Percentiles rank a stretch among this genome's conserved stretches.
Conservation (phyloP, 2,888 invertebrate genomes). For the Diarsia mendica region DNA sequence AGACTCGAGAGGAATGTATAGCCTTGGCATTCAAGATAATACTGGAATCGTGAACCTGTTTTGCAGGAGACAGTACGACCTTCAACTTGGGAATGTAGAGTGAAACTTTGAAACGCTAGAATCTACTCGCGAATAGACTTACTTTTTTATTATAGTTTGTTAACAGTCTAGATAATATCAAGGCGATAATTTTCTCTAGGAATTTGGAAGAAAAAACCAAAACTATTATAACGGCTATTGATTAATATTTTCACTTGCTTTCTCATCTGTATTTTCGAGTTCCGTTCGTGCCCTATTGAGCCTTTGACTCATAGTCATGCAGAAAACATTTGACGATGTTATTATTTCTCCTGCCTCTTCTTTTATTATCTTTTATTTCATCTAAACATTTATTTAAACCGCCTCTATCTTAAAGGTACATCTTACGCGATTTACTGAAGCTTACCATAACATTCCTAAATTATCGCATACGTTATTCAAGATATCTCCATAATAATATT, state of each 20-base stretch:
- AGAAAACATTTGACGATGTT: too few species aligned
- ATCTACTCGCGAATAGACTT: constrained; percentile 25
- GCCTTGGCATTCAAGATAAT: constrained; percentile 72
- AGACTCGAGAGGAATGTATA: constrained; percentile 55
- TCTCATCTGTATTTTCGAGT: not conserved
- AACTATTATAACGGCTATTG: too few species aligned
- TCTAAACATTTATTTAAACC: not conserved
- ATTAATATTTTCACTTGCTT: not conserved
- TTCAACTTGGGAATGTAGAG: constrained; percentile 57
- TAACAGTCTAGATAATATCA: not conserved
- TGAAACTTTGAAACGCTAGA: constrained; percentile 50
- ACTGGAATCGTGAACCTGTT: constrained; percentile 68
- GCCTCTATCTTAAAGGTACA: not conserved
- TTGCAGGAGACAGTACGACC: constrained; percentile 64
- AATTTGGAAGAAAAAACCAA: too few species aligned
- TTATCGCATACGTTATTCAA: constrained; percentile 37
- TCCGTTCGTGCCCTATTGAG: not conserved
- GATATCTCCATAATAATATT: constrained; percentile 61
- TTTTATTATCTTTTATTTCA: not conserved
- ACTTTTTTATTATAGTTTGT: constrained; percentile 16
- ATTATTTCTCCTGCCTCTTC: not conserved
- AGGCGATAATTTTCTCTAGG: not conserved
- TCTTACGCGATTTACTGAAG: not conserved
- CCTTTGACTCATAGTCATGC: not conserved
- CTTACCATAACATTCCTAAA: not conserved